Evolutionary conservation across 2,113 vertebrate genomes (phyloP).

Genomic region (Lampris megalopsis): DNA sequence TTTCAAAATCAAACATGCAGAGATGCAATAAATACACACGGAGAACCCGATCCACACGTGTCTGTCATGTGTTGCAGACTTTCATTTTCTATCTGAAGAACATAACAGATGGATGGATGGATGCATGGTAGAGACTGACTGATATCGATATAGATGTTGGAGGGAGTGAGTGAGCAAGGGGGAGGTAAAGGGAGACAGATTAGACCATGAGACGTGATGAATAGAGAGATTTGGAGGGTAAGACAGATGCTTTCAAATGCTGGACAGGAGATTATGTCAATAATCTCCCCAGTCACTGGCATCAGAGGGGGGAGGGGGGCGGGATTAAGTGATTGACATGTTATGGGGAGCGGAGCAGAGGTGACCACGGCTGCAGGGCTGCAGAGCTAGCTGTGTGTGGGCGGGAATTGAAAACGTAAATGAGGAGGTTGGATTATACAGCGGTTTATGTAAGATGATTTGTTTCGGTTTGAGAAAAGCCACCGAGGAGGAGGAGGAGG

Average conservation of each 20-base stretch:
- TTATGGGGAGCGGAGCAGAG: constrained; percentile 18
- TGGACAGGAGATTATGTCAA: constrained; percentile 71
- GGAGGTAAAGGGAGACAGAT: constrained; percentile 31
- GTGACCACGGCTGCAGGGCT: constrained; percentile 14
- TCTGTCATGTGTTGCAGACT: too few relatives aligned
- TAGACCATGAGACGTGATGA: constrained; percentile 10
- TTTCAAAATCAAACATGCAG: too few relatives aligned
- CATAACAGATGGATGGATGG: not conserved
- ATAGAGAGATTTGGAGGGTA: constrained; percentile 47
- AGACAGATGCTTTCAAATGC: constrained; percentile 74
- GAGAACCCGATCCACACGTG: too few relatives aligned
- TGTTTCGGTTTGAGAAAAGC: not conserved
- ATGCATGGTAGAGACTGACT: not conserved
- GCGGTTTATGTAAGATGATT: constrained; percentile 34
- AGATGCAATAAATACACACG: too few relatives aligned
- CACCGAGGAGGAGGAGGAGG: not conserved
- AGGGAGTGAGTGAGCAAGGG: not conserved
- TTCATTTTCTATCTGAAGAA: too few relatives aligned
- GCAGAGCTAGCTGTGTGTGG: constrained; percentile 10
- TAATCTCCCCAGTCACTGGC: constrained; percentile 73
- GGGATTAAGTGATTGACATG: constrained; percentile 26
- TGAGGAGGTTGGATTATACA: constrained; percentile 39
- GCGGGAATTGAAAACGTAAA: constrained; percentile 60
- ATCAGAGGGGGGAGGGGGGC: constrained; percentile 15
- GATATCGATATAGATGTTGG: too few relatives aligned